A percentile compares a stretch with the other conserved stretches of the same genome.
Evolutionary conservation across 1,140 invertebrate genomes (phyloP).

Genomic region (Heliconius melpomene): DNA sequence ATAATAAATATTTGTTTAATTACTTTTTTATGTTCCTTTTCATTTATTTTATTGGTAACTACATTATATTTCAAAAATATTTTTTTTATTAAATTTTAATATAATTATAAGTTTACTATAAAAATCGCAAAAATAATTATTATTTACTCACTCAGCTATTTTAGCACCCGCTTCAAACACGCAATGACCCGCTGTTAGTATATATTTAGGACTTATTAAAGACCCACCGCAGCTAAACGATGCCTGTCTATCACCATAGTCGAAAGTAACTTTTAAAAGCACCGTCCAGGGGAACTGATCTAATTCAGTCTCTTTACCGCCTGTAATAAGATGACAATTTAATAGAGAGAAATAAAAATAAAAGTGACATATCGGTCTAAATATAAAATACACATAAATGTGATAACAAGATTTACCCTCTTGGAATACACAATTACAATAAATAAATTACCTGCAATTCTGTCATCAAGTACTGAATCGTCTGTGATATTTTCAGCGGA

Average conservation of each 20-base stretch:
- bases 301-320: slow-evolving; percentile 64
- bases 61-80: neutral
- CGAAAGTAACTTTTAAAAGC: slow-evolving; percentile 57
- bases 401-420: neutral
- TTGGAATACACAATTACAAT: neutral
- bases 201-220: slow-evolving; percentile 82
- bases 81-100: neutral
- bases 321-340: slow-evolving; percentile 37
- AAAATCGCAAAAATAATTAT: neutral
- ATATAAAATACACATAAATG: neutral
- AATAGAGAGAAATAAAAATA: neutral
- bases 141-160: slow-evolving; percentile 54
- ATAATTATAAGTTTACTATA: neutral
- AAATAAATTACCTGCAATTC: slow-evolving; percentile 53
- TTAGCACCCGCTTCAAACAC: slow-evolving; percentile 64
- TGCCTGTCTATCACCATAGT: slow-evolving; percentile 42
- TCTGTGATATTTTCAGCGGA: slow-evolving; percentile 34
- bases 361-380: neutral
- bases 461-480: slow-evolving; percentile 50
- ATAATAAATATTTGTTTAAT: neutral
- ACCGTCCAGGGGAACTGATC: slow-evolving; percentile 71
- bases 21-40: neutral
- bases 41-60: neutral
- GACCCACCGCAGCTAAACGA: slow-evolving; percentile 82
- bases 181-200: slow-evolving; percentile 87